Evolutionary conservation across 2,888 invertebrate genomes (phyloP).

Genomic region (Luperina nickerlii): DNA sequence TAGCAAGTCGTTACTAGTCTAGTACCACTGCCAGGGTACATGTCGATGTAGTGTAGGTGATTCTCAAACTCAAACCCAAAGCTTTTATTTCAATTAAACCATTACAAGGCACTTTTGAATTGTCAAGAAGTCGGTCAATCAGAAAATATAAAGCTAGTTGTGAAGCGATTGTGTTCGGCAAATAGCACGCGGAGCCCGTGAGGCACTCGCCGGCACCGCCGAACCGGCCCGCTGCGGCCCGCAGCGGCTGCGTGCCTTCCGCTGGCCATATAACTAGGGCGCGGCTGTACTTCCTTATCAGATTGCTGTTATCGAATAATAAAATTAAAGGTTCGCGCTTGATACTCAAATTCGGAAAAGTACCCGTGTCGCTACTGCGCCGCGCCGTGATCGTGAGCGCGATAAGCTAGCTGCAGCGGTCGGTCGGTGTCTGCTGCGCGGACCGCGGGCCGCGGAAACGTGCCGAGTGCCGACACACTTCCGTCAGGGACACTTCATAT

Average conservation of each 20-base stretch:
- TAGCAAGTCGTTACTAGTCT: neutral
- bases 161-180: neutral
- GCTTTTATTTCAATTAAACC: no score
- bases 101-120: no score
- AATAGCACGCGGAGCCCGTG: neutral
- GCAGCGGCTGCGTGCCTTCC: neutral
- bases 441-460: constrained; percentile 44
- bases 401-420: constrained; percentile 17
- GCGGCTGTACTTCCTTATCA: constrained; percentile 47
- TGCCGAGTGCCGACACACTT: constrained; percentile 42
- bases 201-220: neutral
- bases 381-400: constrained; percentile 1
- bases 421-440: neutral
- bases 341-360: constrained; percentile 39
- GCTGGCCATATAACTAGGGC: constrained; percentile 19
- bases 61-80: no score
- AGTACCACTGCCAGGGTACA: neutral
- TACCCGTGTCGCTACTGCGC: constrained; percentile 10
- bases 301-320: constrained; percentile 54
- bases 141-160: no score
- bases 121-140: no score
- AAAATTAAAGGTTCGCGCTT: constrained; percentile 47
- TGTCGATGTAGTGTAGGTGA: neutral
- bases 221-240: neutral
- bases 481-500: constrained; percentile 52